Percentiles rank a stretch among this genome's conserved stretches.
Conservation (phyloP, 1,140 invertebrate genomes). For the Musca domestica region DNA sequence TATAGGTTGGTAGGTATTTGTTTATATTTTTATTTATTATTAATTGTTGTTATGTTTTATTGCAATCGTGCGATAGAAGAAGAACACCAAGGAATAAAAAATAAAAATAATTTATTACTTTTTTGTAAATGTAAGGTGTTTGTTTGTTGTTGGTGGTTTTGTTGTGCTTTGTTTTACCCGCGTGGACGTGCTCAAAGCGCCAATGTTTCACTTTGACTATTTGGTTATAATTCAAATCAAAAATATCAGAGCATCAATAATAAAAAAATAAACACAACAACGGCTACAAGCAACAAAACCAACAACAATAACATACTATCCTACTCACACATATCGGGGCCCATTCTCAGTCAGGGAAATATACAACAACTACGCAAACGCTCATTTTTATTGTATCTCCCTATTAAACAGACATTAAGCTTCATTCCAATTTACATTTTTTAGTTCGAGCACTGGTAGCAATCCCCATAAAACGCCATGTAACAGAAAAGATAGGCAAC, state of each 20-base stretch:
- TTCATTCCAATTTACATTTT: conserved; percentile 9
- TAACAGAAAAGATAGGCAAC: neutral
- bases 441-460: neutral
- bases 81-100: too few species aligned
- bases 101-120: neutral
- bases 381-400: neutral
- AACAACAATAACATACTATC: neutral
- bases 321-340: too few species aligned
- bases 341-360: too few species aligned
- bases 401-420: conserved; percentile 17
- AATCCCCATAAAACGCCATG: too few species aligned
- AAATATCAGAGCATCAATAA: conserved; percentile 55
- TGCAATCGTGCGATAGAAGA: too few species aligned
- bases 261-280: conserved; percentile 43
- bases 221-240: conserved; percentile 52
- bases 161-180: conserved; percentile 35
- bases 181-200: conserved; percentile 54
- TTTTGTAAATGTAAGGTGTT: neutral
- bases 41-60: too few species aligned
- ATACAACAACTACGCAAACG: neutral
- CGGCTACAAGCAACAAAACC: neutral
- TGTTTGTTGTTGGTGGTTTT: conserved; percentile 1
- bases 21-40: too few species aligned
- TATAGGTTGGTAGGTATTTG: too few species aligned
- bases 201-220: conserved; percentile 55